These are phyloP conservation scores for Pangasius krempfi DNA, from an alignment of 2,797 vertebrate species.

Conservation along the genomic window DNA sequence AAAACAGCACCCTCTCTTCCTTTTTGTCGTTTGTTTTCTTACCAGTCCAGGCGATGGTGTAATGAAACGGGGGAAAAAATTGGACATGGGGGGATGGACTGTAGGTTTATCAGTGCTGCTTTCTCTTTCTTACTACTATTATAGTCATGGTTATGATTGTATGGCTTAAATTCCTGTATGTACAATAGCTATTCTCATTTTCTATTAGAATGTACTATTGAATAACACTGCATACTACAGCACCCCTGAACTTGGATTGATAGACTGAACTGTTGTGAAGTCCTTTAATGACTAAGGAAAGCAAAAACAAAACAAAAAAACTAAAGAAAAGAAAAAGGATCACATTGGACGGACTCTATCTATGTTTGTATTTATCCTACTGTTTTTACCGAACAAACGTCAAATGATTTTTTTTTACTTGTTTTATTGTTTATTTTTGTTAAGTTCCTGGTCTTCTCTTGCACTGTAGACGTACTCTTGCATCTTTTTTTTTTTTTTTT, in stretches of 20 bases:
- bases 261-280: conserved; percentile 72
- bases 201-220: conserved; percentile 79
- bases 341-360: conserved; percentile 70
- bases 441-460: conserved; percentile 70
- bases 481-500: conserved; percentile 57
- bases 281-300: conserved; percentile 64
- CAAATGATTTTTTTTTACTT: conserved; percentile 67
- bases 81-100: conserved; percentile 68
- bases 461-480: conserved; percentile 71
- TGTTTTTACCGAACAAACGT: conserved; percentile 83
- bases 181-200: conserved; percentile 79
- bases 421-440: conserved; percentile 64
- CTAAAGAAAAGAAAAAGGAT: conserved; percentile 58
- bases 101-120: conserved; percentile 79
- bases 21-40: conserved; percentile 70
- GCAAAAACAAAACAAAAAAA: conserved; percentile 54
- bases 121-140: conserved; percentile 72
- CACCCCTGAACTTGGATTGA: conserved; percentile 68
- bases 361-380: conserved; percentile 83
- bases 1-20: conserved; percentile 67
- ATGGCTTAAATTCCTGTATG: conserved; percentile 72
- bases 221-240: conserved; percentile 74
- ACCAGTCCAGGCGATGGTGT: conserved; percentile 66
- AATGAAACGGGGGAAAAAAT: conserved; percentile 64
- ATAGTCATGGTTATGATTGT: conserved; percentile 71